Evolutionary conservation across 2,797 vertebrate species (phyloP), one percentile per base, ranked within the genome.

Genomic region (Lithobates pipiens): DNA sequence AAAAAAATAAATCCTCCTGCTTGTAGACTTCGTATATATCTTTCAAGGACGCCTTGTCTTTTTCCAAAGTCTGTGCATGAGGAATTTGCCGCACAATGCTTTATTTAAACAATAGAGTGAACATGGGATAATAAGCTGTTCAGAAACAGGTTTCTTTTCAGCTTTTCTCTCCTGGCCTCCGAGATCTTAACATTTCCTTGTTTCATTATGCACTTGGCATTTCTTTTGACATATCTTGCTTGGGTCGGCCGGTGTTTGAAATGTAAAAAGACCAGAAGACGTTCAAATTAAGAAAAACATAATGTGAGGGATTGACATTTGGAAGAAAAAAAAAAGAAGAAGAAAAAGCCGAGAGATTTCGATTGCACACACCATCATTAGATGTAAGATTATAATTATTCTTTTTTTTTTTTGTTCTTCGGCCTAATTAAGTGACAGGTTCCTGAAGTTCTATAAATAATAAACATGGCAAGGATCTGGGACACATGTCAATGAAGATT

Each of bases 151-250:
- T 65, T 32, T 74, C 69, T 29, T 79, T 79, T 79, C 69, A 79
- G 13, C 54, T 46, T 71, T 63, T 79, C 69, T 27, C 34, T 80
- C 70, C 34, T 34, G 21, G 61, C 57, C 4, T 3, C 10, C 9
- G 10, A 68, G 36, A 79, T 42, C 21, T 69, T 73, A 74, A 68
- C 76, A 85, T 74, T 65, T 11, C 63, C 54, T 65, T 79, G 76
- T 79, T 85, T 77, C 83, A 84, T 78, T 78, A 84, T 73, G 76
- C 69, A 63, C 34, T 39, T 85, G 83, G 44, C 83, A 85, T 85
- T 85, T 85, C 68, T 54, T 85, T 74, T 85, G 83, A 85, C 83
- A 79, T 67, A 79, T 79, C 77, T 65, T 79, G 70, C 36, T 46
- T 54, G 69, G 34, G 57, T 73, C 65, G 76, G 69, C 36, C 76